Evolutionary conservation across 1,140 invertebrate species (phyloP), one percentile per base, ranked within the genome.

Genomic region (Steinernema khuongi): DNA sequence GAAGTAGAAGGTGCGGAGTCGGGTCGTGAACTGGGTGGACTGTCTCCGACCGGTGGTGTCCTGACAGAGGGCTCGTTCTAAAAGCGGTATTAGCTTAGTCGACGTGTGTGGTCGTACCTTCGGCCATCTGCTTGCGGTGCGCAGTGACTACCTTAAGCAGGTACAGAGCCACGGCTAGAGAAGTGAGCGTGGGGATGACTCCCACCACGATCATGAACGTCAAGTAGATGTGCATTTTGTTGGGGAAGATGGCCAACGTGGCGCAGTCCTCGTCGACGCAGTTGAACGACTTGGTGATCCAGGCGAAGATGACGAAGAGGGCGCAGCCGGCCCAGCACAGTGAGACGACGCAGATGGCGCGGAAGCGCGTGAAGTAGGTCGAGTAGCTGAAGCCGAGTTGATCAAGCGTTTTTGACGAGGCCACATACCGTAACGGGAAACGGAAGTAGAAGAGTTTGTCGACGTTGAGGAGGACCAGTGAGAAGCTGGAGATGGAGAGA

Each of bases 161-260:
- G 28, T 75, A 75, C 28, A 75, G 44, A 7, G 74, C 74, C 1
- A 75, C 74, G 22, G 29, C 74, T 11, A 75, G 33, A 0, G 74
- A 75, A n/a, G 74, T 75, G 0, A 75, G 33, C 18, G 44, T 75
- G 22, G 74, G 74, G n/a, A 70, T 32, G 68, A 75, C 72, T 28
- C 74, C 71, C 1, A 70, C 74, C 0, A 71, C 71, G 1, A 75
- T 50, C n/a, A 71, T 72, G 74, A 75, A 75, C 0, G 68, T 31
- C 7, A 75, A 43, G 26, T 75, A 75, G 70, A 75, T 75, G 60
- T 73, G 36, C 11, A 72, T 70, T 66, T 75, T 75, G 67, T 75
- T 71, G 19, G 74, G 74, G 2, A 75, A 71, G 41, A 75, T 71
- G 36, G 67, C 72, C 28, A 75, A 67, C 2, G 71, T 72, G 31